These are phyloP conservation scores for Mugil cephalus DNA, from an alignment of 2,113 vertebrate genomes.

Conservation along the genomic window DNA sequence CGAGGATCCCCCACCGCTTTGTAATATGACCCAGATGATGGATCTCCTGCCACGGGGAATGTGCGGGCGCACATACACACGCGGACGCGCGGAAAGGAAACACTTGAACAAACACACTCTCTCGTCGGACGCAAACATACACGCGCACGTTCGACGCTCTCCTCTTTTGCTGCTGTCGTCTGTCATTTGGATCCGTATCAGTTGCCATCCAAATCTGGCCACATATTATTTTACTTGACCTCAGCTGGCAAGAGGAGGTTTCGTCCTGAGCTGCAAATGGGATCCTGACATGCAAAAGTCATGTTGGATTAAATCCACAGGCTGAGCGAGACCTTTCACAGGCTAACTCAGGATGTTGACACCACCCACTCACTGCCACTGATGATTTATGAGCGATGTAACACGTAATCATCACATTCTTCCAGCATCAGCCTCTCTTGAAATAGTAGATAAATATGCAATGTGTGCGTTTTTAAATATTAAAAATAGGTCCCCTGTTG, in stretches of 20 bases:
- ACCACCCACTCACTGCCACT: conserved; percentile 41
- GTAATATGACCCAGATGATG: conserved; percentile 79
- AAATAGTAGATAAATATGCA: conserved; percentile 37
- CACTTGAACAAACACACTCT: conserved; percentile 63
- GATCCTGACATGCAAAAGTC: conserved; percentile 72
- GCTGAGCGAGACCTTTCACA: conserved; percentile 27
- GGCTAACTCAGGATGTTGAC: conserved; percentile 49
- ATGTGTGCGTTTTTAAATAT: conserved; percentile 45
- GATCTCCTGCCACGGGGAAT: conserved; percentile 59
- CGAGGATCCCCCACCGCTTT: conserved; percentile 71
- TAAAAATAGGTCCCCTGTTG: conserved; percentile 24
- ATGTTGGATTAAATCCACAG: conserved; percentile 65
- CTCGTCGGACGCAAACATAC: conserved; percentile 26
- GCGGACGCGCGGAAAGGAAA: conserved; percentile 44
- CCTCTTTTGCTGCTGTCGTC: conserved; percentile 61
- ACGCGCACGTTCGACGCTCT: conserved; percentile 25
- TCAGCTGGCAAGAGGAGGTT: conserved; percentile 60
- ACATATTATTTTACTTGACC: conserved; percentile 80
- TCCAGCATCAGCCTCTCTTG: conserved; percentile 43
- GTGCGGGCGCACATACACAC: conserved; percentile 27
- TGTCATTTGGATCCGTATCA: conserved; percentile 72
- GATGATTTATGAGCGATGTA: conserved; percentile 64
- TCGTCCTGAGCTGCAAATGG: conserved; percentile 57
- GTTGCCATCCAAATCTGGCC: conserved; percentile 70
- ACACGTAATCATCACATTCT: conserved; percentile 58